A percentile compares a stretch with the other conserved stretches of the same genome.
These are phyloP conservation scores for Podocnemis expansa DNA, from an alignment of 2,113 vertebrate genomes.

Conservation along the genomic window DNA sequence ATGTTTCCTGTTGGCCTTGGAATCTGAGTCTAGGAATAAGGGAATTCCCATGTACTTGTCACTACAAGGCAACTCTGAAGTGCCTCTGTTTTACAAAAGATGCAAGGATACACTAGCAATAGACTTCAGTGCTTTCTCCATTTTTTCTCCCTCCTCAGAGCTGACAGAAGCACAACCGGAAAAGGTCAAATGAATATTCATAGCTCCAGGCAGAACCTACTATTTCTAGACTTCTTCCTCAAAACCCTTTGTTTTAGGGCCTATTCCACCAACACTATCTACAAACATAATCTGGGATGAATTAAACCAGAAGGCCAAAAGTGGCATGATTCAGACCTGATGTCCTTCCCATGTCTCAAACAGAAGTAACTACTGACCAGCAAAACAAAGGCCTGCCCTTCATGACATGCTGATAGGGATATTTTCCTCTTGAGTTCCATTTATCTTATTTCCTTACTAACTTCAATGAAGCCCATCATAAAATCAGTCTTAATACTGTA, in stretches of 20 bases:
- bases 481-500: neutral
- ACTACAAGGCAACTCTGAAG: neutral
- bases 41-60: neutral
- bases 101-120: neutral
- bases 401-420: neutral
- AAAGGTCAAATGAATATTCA: neutral
- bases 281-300: neutral
- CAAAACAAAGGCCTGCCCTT: neutral
- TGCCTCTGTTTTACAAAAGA: neutral
- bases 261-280: neutral
- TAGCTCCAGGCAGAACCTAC: neutral
- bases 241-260: neutral
- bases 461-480: neutral
- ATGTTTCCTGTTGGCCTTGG: neutral
- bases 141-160: neutral
- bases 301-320: neutral
- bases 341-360: neutral
- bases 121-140: neutral
- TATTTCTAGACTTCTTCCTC: neutral
- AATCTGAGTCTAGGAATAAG: neutral
- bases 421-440: neutral
- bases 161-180: neutral
- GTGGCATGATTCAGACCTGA: neutral
- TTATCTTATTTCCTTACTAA: neutral
- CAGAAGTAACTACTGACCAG: neutral